Conservation (phyloP, 1,140 invertebrate species). For the Physella acuta region DNA sequence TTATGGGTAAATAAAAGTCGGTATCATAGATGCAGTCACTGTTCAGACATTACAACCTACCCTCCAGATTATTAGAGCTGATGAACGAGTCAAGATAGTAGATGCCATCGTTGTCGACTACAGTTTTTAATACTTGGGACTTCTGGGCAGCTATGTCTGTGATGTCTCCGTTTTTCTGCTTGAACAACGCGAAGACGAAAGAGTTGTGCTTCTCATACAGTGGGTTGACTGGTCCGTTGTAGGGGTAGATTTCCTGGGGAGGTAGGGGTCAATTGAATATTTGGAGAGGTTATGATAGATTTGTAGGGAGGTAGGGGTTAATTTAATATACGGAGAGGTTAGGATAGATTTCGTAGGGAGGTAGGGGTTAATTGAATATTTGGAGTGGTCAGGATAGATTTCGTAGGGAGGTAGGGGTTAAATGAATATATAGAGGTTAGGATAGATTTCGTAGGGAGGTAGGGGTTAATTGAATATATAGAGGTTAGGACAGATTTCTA, state of each 20-base stretch:
- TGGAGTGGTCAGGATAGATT: background rate
- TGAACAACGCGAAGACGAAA: conserved; percentile 3
- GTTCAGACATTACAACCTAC: too few relatives aligned
- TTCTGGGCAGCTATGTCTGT: background rate
- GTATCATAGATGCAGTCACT: too few relatives aligned
- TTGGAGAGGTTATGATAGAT: background rate
- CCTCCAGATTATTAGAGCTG: background rate
- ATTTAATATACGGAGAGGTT: background rate
- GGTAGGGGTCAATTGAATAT: background rate
- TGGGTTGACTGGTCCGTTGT: conserved; percentile 9
- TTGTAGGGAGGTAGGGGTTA: background rate
- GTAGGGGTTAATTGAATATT: background rate
- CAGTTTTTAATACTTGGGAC: background rate
- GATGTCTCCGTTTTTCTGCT: background rate
- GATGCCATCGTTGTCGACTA: background rate
- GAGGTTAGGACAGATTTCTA: background rate
- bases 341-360: background rate
- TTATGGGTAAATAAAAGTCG: too few relatives aligned
- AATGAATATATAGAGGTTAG: background rate
- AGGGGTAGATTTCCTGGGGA: background rate
- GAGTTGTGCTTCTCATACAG: background rate
- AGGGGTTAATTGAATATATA: background rate
- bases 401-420: background rate
- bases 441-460: background rate
- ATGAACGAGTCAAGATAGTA: conserved; percentile 4